Percentiles rank a stretch among this genome's conserved stretches.
phyloP scores from a whole-genome alignment of 1,140 invertebrate species.

The Zaprionus tsacasi region DNA sequence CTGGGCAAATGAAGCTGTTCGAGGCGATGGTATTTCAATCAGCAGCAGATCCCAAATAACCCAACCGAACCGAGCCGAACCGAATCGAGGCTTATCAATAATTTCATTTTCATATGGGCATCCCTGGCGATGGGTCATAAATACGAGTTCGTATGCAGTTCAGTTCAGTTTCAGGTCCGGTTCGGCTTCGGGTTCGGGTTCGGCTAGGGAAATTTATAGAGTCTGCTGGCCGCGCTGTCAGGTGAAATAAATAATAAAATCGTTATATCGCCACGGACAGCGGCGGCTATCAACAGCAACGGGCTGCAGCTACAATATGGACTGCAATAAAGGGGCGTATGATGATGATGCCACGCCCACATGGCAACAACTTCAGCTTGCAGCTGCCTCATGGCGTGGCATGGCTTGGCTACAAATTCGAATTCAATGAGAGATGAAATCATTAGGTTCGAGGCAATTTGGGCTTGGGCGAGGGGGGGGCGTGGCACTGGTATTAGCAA shows the following conservation, averaged over 20 bases:
- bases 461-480: background rate
- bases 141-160: conserved; percentile 19
- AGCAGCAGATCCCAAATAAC: conserved; percentile 35
- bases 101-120: conserved; percentile 73
- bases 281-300: conserved; percentile 62
- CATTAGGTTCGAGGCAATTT: conserved; percentile 75
- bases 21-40: conserved; percentile 70
- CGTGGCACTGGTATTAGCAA: conserved; percentile 1
- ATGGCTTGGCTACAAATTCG: conserved; percentile 60
- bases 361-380: conserved; percentile 45
- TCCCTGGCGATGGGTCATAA: conserved; percentile 58
- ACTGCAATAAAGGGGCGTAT: conserved; percentile 60
- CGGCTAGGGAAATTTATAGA: conserved; percentile 83
- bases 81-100: conserved; percentile 63
- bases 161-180: conserved; percentile 2
- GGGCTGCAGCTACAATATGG: conserved; percentile 7
- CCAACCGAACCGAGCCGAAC: background rate
- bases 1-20: conserved; percentile 68
- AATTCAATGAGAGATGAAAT: conserved; percentile 82
- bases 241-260: conserved; percentile 84
- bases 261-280: conserved; percentile 73
- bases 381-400: conserved; percentile 26
- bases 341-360: conserved; percentile 75
- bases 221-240: conserved; percentile 80
- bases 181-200: too few relatives aligned